A percentile compares a stretch with the other conserved stretches of the same genome.
phyloP scores from a whole-genome alignment of 2,113 vertebrate species.

The Arizona elegans region DNA sequence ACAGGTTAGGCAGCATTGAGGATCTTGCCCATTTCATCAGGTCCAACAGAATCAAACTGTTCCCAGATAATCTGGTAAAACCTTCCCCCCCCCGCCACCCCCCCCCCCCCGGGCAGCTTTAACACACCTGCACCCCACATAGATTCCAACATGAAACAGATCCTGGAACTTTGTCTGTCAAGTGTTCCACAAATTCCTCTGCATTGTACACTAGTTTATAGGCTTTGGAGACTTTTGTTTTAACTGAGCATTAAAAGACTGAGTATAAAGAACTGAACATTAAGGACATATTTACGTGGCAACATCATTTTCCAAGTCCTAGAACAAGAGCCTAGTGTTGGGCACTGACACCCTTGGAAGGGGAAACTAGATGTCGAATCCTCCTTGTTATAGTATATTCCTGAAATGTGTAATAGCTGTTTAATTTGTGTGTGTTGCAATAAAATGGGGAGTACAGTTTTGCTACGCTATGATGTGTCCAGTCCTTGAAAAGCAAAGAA shows the following conservation, averaged over 20 bases:
- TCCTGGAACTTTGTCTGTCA: neutral
- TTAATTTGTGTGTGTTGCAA: neutral
- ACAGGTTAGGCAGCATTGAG: neutral
- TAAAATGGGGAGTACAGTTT: neutral
- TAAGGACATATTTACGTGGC: neutral
- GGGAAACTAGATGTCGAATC: too few species aligned
- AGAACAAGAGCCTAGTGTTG: neutral
- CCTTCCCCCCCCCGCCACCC: neutral
- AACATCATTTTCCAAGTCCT: neutral
- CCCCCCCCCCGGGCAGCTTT: neutral
- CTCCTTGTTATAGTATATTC: too few species aligned
- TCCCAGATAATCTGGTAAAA: neutral
- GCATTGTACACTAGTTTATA: neutral
- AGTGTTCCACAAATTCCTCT: neutral
- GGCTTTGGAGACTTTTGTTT: neutral
- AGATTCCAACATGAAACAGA: neutral
- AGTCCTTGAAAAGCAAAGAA: neutral
- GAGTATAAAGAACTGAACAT: neutral
- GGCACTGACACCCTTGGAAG: too few species aligned
- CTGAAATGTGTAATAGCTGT: too few species aligned
- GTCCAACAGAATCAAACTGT: neutral
- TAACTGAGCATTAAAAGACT: neutral
- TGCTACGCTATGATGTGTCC: neutral
- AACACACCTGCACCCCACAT: neutral
- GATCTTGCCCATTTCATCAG: neutral